These are phyloP conservation scores for Ectemnius continuus DNA, from an alignment of 2,888 invertebrate species.

Conservation along the genomic window DNA sequence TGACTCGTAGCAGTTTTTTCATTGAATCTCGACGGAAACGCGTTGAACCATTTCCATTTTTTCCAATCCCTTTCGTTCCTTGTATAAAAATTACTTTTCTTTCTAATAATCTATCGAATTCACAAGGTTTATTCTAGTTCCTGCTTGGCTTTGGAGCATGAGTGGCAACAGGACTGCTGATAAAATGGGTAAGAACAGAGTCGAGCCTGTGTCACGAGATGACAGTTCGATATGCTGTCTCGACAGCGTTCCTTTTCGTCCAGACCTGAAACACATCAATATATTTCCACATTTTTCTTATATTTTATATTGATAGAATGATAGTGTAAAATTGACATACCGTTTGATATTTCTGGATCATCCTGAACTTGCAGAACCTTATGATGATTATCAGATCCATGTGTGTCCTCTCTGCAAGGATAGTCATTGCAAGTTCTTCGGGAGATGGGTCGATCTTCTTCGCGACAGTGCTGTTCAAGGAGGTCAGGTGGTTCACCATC, in stretches of 20 bases:
- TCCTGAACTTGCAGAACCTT: constrained; percentile 59
- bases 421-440: constrained; percentile 79
- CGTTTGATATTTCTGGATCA: constrained; percentile 60
- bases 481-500: constrained; percentile 71
- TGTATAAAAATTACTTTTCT: background rate
- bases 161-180: constrained; percentile 87
- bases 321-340: constrained; percentile 22
- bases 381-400: constrained; percentile 48
- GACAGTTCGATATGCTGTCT: constrained; percentile 88
- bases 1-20: no score
- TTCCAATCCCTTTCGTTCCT: background rate
- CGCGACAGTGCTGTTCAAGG: constrained; percentile 78
- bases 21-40: no score
- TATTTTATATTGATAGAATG: background rate
- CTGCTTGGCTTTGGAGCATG: constrained; percentile 78
- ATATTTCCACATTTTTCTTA: background rate
- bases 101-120: background rate
- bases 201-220: constrained; percentile 89
- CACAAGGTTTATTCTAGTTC: constrained; percentile 43
- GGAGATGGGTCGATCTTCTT: constrained; percentile 78
- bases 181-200: constrained; percentile 92
- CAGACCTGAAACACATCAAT: constrained; percentile 73
- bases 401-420: constrained; percentile 63
- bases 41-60: no score
- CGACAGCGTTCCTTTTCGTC: constrained; percentile 79